A percentile compares a stretch with the other conserved stretches of the same genome.
These are phyloP conservation scores for Brachyopa scutellaris DNA, from an alignment of 2,888 invertebrate species.

Conservation along the genomic window DNA sequence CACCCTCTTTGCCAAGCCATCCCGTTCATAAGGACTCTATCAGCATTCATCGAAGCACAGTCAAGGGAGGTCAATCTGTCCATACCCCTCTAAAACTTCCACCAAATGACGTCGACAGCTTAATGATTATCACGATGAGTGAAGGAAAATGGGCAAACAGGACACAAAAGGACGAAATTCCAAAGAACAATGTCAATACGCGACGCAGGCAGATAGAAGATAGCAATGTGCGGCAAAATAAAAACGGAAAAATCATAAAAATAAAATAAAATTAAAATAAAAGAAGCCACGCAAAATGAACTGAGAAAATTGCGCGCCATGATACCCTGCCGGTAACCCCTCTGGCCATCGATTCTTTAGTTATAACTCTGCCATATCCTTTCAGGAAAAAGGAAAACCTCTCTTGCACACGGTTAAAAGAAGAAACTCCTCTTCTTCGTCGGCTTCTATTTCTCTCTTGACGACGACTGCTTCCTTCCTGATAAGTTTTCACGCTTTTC, in stretches of 20 bases:
- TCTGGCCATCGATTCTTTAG: neutral
- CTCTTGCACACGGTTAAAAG: neutral
- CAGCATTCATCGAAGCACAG: conserved; percentile 13
- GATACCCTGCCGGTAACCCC: conserved; percentile 19
- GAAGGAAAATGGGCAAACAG: neutral
- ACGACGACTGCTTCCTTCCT: conserved; percentile 61
- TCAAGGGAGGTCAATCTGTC: neutral
- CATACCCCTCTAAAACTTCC: neutral
- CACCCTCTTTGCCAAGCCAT: neutral
- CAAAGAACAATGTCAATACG: conserved; percentile 49
- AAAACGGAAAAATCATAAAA: conserved; percentile 50
- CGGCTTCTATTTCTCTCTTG: conserved; percentile 40
- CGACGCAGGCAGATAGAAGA: neutral
- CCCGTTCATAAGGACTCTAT: conserved; percentile 14
- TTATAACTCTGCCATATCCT: conserved; percentile 34
- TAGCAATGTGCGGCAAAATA: conserved; percentile 32
- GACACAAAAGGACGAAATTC: neutral
- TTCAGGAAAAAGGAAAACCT: conserved; percentile 22
- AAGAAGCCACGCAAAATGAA: conserved; percentile 59
- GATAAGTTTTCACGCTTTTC: conserved; percentile 52
- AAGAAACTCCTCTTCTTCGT: neutral
- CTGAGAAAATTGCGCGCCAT: conserved; percentile 55
- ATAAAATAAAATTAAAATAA: conserved; percentile 56
- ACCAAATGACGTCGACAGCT: conserved; percentile 39
- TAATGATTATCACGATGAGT: conserved; percentile 37